Evolutionary conservation across 2,888 invertebrate species (phyloP).

Genomic region (Idaea dimidiata): DNA sequence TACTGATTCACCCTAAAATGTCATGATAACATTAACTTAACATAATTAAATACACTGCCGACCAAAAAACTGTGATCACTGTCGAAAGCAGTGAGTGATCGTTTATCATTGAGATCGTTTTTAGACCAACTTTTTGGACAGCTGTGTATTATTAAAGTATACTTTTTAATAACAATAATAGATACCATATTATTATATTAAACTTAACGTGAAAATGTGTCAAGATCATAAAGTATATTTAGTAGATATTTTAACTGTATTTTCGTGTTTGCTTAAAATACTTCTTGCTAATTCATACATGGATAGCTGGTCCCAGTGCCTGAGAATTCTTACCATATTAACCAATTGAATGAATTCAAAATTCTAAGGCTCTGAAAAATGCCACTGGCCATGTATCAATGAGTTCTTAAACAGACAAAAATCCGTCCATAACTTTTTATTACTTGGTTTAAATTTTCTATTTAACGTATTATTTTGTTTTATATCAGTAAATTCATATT

Average conservation of each 20-base stretch:
- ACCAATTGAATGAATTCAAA: no score
- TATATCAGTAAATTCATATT: not conserved
- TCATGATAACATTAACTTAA: conserved; percentile 28
- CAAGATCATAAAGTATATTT: not conserved
- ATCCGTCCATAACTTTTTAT: not conserved
- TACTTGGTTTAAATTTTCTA: not conserved
- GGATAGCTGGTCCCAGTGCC: no score
- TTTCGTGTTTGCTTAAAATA: not conserved
- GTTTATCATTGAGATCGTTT: not conserved
- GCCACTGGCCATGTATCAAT: no score
- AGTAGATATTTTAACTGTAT: not conserved
- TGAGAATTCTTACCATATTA: no score
- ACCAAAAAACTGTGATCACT: conserved; percentile 8
- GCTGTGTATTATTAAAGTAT: not conserved
- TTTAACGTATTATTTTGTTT: not conserved
- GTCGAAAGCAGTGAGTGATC: conserved; percentile 1
- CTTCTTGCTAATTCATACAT: no score
- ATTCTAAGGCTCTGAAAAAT: no score
- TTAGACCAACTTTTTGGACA: not conserved
- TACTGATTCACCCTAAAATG: conserved; percentile 36
- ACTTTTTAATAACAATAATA: not conserved
- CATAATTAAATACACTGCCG: not conserved
- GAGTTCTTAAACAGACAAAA: not conserved
- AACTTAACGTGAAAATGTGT: not conserved
- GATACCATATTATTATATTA: not conserved